Evolutionary conservation across 37 sponge, comb jelly and placozoan genomes (phyloP).

Genomic region (Bolinopsis microptera): DNA sequence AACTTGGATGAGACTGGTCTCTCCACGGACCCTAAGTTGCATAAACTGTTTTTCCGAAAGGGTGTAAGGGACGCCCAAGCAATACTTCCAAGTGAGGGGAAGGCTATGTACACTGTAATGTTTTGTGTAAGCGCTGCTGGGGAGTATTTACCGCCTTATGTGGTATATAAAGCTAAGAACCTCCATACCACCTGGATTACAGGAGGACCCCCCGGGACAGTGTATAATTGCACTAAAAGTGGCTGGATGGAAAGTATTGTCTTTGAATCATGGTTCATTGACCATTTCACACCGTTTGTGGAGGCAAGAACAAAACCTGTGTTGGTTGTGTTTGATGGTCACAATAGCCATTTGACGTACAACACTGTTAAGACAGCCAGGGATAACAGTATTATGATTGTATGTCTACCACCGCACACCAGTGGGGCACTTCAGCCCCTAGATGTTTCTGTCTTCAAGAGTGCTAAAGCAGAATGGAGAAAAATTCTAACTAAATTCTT

Average conservation of each 20-base stretch:
- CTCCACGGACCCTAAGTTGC: neutral
- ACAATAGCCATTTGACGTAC: neutral
- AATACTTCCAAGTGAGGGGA: neutral
- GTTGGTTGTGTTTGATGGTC: neutral
- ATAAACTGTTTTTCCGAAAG: neutral
- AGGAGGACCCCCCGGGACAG: neutral
- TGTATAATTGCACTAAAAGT: neutral
- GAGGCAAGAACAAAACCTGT: neutral
- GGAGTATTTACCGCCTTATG: conserved; percentile 68
- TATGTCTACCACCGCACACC: neutral
- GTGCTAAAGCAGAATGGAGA: neutral
- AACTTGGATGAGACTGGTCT: conserved; percentile 1
- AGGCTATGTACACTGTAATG: conserved; percentile 65
- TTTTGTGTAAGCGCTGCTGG: conserved; percentile 68
- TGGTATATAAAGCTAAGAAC: conserved; percentile 75
- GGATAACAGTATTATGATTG: neutral
- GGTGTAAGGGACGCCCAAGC: neutral
- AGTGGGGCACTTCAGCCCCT: neutral
- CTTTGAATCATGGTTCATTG: neutral
- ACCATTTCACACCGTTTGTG: neutral
- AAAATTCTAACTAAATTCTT: neutral
- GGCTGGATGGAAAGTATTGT: neutral
- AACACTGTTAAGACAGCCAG: neutral
- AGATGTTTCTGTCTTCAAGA: conserved; percentile 33
- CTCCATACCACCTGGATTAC: neutral